A percentile compares a stretch with the other conserved stretches of the same genome.
Evolutionary conservation across 2,113 vertebrate genomes (phyloP).

Genomic region (Psammodynastes pulverulentus): DNA sequence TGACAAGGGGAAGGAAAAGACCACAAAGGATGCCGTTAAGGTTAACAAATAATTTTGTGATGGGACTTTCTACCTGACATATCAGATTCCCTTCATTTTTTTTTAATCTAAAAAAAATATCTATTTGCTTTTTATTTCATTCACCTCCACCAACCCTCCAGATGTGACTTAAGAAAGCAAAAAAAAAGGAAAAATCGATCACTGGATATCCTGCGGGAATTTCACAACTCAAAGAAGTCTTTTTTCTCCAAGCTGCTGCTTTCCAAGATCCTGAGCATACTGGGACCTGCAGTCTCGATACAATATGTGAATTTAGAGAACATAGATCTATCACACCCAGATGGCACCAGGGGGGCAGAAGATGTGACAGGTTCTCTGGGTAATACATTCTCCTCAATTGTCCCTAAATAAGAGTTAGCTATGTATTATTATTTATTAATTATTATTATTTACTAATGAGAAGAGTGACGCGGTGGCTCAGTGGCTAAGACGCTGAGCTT

Average conservation of each 20-base stretch:
- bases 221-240: not conserved
- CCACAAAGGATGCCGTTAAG: constrained; percentile 46
- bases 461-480: too few relatives aligned
- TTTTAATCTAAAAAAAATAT: constrained; percentile 34
- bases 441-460: too few relatives aligned
- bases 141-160: constrained; percentile 27
- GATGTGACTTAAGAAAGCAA: constrained; percentile 16
- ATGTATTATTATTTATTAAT: too few relatives aligned
- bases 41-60: constrained; percentile 51
- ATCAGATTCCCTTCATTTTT: constrained; percentile 54
- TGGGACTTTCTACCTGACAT: constrained; percentile 53
- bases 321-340: not conserved
- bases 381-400: not conserved
- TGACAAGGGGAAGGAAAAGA: constrained; percentile 16
- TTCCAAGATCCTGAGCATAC: not conserved
- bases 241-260: not conserved
- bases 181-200: constrained; percentile 25
- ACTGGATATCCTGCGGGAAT: constrained; percentile 43
- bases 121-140: constrained; percentile 54
- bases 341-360: not conserved
- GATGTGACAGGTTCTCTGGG: not conserved
- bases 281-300: not conserved
- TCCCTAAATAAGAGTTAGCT: not conserved
- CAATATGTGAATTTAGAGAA: not conserved
- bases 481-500: too few relatives aligned